Evolutionary conservation across 2,113 vertebrate genomes (phyloP), one percentile per base, ranked within the genome.

Genomic region (Zosterops borbonicus): DNA sequence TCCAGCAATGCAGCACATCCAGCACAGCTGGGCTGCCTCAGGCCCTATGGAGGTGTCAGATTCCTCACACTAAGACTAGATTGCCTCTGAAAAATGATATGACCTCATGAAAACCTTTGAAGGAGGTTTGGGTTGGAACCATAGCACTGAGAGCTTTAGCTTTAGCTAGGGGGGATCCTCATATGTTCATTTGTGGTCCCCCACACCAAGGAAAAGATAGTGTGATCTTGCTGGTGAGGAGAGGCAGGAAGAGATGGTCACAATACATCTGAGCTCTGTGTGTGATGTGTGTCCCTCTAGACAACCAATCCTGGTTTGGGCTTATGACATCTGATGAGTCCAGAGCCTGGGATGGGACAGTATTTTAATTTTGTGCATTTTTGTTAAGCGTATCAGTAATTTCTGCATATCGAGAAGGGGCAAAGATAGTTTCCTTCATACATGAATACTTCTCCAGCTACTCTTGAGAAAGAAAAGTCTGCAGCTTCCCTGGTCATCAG

Each of bases 181-280:
- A 18, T 7, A 15, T 0, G 0, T 67, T 55, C 20, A 8, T 29
- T 46, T 49, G 49, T 60, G 67, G 35, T 18, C 21, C 11, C 37
- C 12, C 14, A 13, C 6, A 22, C 5, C 2, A 59, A 53, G 31
- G 41, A 79, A 79, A 59, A 18, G 8, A 18, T 9, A 46, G 9
- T 1, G 23, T 37, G 67, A 56, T 35, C 27, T 47, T 56, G 37
- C 21, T 5, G 9, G 44, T 46, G 27, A 60, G 21, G 19, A 28
- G 42, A 83, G 46, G 21, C n/a, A 74, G 44, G 41, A 60, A 41
- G 29, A 77, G 21, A 29, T 18, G 35, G 16, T 47, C 18, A 14
- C 37, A 39, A 39, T 22, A 29, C 7, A 3, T 20, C 21, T 69
- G 37, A 74, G 64, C 9, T 49, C 23, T 47, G 18, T 14, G 33